A percentile compares a stretch with the other conserved stretches of the same genome.
These are phyloP conservation scores for Baronia brevicornis DNA, from an alignment of 2,888 invertebrate genomes.

Conservation along the genomic window DNA sequence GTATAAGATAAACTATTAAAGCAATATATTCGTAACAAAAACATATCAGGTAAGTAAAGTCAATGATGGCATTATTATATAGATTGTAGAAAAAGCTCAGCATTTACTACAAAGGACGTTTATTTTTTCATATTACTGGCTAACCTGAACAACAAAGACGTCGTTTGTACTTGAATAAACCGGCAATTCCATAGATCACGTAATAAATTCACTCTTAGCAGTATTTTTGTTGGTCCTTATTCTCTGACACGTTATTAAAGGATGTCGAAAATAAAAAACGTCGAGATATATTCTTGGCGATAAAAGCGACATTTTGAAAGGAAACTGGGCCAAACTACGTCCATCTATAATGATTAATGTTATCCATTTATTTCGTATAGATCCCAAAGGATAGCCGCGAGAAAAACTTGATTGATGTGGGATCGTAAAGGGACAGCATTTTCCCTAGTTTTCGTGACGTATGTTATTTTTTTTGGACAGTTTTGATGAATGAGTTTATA, in stretches of 20 bases:
- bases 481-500: conserved; percentile 30
- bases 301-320: conserved; percentile 37
- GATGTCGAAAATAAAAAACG: conserved; percentile 23
- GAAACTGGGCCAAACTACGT: conserved; percentile 40
- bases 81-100: too few relatives aligned
- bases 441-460: conserved; percentile 37
- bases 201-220: conserved; percentile 8
- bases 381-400: conserved; percentile 32
- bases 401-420: conserved; percentile 66
- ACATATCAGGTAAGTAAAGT: too few relatives aligned
- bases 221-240: conserved; percentile 15
- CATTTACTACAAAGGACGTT: too few relatives aligned
- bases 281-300: conserved; percentile 31
- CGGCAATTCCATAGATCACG: conserved; percentile 1
- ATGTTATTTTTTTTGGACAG: conserved; percentile 22
- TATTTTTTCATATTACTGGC: too few relatives aligned
- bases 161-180: conserved; percentile 3
- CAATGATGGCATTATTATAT: too few relatives aligned
- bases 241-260: conserved; percentile 12
- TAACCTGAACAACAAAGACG: too few relatives aligned
- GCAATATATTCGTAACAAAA: too few relatives aligned
- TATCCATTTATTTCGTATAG: conserved; percentile 49
- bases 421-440: conserved; percentile 37
- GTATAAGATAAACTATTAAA: too few relatives aligned
- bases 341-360: conserved; percentile 66